phyloP scores from a whole-genome alignment of 64 coral and sea anemone species.

The Montipora sp. region DNA sequence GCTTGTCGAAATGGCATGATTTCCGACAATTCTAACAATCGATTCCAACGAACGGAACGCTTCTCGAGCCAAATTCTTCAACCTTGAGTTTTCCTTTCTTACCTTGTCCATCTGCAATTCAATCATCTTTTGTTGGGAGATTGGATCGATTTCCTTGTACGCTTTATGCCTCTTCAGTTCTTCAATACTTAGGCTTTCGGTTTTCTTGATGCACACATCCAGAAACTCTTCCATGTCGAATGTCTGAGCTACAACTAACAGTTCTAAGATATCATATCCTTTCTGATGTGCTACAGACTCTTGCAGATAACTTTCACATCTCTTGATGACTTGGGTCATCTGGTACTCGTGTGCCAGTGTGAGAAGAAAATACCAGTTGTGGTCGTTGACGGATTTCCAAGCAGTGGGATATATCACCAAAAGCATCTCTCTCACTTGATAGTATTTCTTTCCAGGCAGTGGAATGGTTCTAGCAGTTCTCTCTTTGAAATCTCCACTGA shows the following conservation, averaged over 20 bases:
- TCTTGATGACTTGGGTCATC: not conserved
- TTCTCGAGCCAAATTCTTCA: too few relatives aligned
- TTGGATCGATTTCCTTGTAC: too few relatives aligned
- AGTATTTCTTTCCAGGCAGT: not conserved
- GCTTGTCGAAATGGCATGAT: too few relatives aligned
- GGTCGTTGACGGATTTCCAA: not conserved
- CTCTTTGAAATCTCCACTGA: conserved; percentile 19
- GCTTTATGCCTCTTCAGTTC: not conserved
- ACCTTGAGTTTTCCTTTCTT: too few relatives aligned
- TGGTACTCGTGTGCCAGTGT: not conserved
- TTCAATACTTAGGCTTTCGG: not conserved
- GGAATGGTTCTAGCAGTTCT: not conserved
- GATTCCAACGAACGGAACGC: too few relatives aligned
- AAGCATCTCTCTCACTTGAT: not conserved
- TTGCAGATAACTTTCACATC: not conserved
- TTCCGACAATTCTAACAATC: too few relatives aligned
- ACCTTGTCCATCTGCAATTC: too few relatives aligned
- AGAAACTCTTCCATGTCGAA: not conserved
- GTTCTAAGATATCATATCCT: not conserved
- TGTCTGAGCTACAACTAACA: not conserved
- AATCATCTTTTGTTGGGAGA: too few relatives aligned
- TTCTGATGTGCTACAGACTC: not conserved
- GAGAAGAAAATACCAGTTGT: not conserved
- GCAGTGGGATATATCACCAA: not conserved
- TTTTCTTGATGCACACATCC: not conserved